A percentile compares a stretch with the other conserved stretches of the same genome.
phyloP scores from a whole-genome alignment of 2,888 invertebrate species.

The Drosophila ezoana region DNA sequence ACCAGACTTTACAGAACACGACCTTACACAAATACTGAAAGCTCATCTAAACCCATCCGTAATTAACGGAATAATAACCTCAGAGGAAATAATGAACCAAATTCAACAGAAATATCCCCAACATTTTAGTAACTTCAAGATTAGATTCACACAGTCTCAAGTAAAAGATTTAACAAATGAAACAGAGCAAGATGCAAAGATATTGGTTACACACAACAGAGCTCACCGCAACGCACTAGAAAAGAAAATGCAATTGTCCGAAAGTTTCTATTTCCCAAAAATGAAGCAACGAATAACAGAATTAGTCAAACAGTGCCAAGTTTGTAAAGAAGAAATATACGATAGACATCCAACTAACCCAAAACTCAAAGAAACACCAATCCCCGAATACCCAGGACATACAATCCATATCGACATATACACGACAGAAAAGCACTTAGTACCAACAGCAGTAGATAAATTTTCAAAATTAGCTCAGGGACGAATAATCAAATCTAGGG shows the following conservation, averaged over 20 bases:
- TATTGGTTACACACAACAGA: slow-evolving; percentile 18
- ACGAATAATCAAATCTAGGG: slow-evolving; percentile 7
- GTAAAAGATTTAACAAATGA: not conserved
- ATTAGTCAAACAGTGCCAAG: slow-evolving; percentile 31
- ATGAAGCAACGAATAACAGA: slow-evolving; percentile 28
- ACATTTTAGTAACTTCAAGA: slow-evolving; percentile 6
- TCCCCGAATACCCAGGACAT: slow-evolving; percentile 28
- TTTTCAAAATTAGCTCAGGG: not conserved
- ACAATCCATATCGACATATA: slow-evolving; percentile 2
- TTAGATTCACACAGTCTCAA: not conserved
- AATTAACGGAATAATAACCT: slow-evolving; percentile 7
- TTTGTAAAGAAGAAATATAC: slow-evolving; percentile 31
- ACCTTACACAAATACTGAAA: no score
- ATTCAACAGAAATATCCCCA: slow-evolving; percentile 2
- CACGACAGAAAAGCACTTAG: not conserved
- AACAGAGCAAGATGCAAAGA: not conserved
- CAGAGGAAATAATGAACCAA: slow-evolving; percentile 20
- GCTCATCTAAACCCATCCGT: not conserved
- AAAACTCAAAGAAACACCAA: not conserved
- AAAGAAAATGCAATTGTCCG: slow-evolving; percentile 32
- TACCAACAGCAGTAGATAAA: not conserved
- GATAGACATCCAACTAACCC: slow-evolving; percentile 42
- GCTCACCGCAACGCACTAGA: slow-evolving; percentile 31
- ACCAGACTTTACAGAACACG: not conserved
- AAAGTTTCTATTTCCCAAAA: slow-evolving; percentile 37